These are phyloP conservation scores for Oreohelix idahoensis DNA, from an alignment of 1,140 invertebrate genomes.

Conservation along the genomic window DNA sequence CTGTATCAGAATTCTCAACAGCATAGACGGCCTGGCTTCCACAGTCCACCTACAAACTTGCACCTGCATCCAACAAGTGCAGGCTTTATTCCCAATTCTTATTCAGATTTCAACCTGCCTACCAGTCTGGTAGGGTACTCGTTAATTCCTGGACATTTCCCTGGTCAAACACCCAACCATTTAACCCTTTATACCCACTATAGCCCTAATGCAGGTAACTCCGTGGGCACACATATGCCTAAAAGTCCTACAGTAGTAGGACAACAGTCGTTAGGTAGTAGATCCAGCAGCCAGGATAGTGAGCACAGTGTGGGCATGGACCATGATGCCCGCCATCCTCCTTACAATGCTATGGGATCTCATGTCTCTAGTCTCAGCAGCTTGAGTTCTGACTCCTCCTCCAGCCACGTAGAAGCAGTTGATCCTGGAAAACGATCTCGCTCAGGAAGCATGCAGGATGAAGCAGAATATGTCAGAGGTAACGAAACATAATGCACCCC, in stretches of 20 bases:
- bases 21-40: background rate
- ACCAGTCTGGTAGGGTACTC: background rate
- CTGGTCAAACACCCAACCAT: slow-evolving; percentile 1
- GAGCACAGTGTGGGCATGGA: slow-evolving; percentile 43
- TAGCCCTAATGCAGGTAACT: background rate
- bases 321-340: background rate
- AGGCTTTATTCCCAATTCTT: background rate
- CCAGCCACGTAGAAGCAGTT: background rate
- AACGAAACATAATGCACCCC: background rate
- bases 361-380: slow-evolving; percentile 57
- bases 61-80: background rate
- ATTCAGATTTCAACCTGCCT: background rate
- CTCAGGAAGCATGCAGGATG: slow-evolving; percentile 56
- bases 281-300: slow-evolving; percentile 52
- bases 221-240: background rate
- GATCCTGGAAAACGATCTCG: slow-evolving; percentile 25
- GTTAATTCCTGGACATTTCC: background rate
- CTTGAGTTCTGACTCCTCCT: slow-evolving; percentile 52
- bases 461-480: slow-evolving; percentile 58
- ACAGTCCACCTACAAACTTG: background rate
- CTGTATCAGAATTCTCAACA: background rate
- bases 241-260: slow-evolving; percentile 37
- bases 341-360: slow-evolving; percentile 29
- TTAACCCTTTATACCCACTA: slow-evolving; percentile 6
- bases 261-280: slow-evolving; percentile 41